These are phyloP conservation scores for Sycobia sp. DNA, from an alignment of 1,140 invertebrate species.

Conservation along the genomic window DNA sequence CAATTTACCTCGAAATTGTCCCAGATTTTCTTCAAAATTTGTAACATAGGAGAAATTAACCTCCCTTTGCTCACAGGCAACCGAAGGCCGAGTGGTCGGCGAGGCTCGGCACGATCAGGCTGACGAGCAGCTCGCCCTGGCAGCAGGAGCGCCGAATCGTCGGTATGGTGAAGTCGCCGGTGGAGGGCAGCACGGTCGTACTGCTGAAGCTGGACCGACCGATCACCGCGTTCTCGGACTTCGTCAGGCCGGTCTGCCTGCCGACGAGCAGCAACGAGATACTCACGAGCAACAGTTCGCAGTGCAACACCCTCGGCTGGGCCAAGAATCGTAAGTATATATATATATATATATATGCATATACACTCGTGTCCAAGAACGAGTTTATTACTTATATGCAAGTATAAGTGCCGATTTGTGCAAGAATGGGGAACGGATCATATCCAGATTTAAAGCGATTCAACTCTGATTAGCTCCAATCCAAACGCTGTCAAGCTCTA, in stretches of 20 bases:
- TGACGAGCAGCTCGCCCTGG: constrained; percentile 82
- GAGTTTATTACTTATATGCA: no score
- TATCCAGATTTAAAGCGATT: no score
- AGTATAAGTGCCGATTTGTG: no score
- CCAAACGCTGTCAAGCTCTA: no score
- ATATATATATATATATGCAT: no score
- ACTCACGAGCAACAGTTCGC: constrained; percentile 50
- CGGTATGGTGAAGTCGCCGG: constrained; percentile 87
- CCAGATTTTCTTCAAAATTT: no score
- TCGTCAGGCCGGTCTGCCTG: constrained; percentile 81
- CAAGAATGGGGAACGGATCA: no score
- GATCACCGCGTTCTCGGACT: constrained; percentile 75
- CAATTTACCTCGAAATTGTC: no score
- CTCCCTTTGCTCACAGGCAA: constrained; percentile 73
- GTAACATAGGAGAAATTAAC: no score
- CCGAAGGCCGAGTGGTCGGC: constrained; percentile 84
- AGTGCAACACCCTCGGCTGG: constrained; percentile 85
- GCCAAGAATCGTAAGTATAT: constrained; percentile 71
- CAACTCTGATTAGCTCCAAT: no score
- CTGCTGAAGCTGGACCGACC: constrained; percentile 80
- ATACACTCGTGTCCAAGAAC: no score
- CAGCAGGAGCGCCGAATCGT: constrained; percentile 83
- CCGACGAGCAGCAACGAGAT: constrained; percentile 56
- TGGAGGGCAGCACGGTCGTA: constrained; percentile 84
- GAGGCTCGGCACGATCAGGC: constrained; percentile 75